Evolutionary conservation across 2,888 invertebrate species (phyloP).

Genomic region (Hypomecis punctinalis): DNA sequence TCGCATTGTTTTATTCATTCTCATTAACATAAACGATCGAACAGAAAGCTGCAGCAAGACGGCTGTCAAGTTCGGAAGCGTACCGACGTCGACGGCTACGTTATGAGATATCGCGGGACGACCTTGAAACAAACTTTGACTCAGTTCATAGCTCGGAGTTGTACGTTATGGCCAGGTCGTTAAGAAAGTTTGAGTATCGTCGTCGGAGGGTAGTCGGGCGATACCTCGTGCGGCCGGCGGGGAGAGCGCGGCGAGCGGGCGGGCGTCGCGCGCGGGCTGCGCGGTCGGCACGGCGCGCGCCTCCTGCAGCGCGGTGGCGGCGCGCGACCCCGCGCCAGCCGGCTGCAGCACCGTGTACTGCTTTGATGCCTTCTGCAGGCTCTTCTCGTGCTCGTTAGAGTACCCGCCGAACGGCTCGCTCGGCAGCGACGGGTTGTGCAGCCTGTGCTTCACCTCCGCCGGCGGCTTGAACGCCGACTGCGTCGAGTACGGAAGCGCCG

Average conservation of each 20-base stretch:
- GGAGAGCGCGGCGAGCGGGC: conserved; percentile 86
- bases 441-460: conserved; percentile 86
- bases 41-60: conserved; percentile 48
- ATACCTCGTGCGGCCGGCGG: conserved; percentile 92
- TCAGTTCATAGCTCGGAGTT: conserved; percentile 75
- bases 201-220: conserved; percentile 63
- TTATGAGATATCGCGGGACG: conserved; percentile 66
- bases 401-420: conserved; percentile 92
- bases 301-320: conserved; percentile 93
- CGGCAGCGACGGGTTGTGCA: conserved; percentile 72
- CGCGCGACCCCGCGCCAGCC: conserved; percentile 91
- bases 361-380: conserved; percentile 85
- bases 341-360: conserved; percentile 95
- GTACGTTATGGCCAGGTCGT: conserved; percentile 75
- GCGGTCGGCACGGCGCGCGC: conserved; percentile 83
- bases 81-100: conserved; percentile 55
- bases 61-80: conserved; percentile 54
- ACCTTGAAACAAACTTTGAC: conserved; percentile 82
- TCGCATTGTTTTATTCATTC: conserved; percentile 34
- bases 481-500: conserved; percentile 88
- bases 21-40: conserved; percentile 39
- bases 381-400: conserved; percentile 83
- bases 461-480: conserved; percentile 93
- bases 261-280: conserved; percentile 79
- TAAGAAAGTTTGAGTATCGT: conserved; percentile 78